Evolutionary conservation across 2,113 vertebrate genomes (phyloP), one percentile per base, ranked within the genome.

Genomic region (Pedionomus torquatus): DNA sequence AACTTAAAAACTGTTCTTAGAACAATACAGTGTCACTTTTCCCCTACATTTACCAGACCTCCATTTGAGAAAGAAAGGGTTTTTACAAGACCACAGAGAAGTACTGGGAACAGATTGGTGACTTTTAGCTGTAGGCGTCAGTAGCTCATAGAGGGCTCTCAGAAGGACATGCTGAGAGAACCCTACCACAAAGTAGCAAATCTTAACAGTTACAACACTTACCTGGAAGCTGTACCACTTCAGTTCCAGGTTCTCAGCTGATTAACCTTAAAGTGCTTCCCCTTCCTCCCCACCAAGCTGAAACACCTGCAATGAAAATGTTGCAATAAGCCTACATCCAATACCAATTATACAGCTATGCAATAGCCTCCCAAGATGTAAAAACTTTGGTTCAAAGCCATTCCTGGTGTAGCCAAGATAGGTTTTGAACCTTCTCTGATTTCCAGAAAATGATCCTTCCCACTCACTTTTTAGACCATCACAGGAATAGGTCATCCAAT

Each of bases 21-120:
- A 90, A 35, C 5, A 61, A 24, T 25, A n/a, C 0, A 1, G 19
- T 57, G 28, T 15, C 3, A 23, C 1, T 0, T 28, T 66, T 70
- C 10, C 15, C 8, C 8, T 57, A 9, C 17, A 16, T 52, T 80
- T 61, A 37, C 20, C 10, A 39, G 30, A 31, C 3, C 5, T 48
- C 7, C 20, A 5, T n/a, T 60, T 82, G 33, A 85, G 33, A 84
- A 77, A 55, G 11, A 71, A 88, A 54, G 3, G 2, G 13, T 55
- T 3, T 0, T 58, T 82, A 19, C 17, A 88, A 20, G 4, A 61
- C 7, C 14, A 49, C 8, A 51, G 43, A 33, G 23, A 46, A 89
- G 68, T 26, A n/a, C 0, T 46, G 5, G 4, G 20, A 65, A 31
- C 12, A 65, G 20, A 43, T 91, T 60, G 58, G 17, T 60, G 43